A percentile compares a stretch with the other conserved stretches of the same genome.
Evolutionary conservation across 2,113 vertebrate species (phyloP).

Genomic region (Hippocampus barbouri): DNA sequence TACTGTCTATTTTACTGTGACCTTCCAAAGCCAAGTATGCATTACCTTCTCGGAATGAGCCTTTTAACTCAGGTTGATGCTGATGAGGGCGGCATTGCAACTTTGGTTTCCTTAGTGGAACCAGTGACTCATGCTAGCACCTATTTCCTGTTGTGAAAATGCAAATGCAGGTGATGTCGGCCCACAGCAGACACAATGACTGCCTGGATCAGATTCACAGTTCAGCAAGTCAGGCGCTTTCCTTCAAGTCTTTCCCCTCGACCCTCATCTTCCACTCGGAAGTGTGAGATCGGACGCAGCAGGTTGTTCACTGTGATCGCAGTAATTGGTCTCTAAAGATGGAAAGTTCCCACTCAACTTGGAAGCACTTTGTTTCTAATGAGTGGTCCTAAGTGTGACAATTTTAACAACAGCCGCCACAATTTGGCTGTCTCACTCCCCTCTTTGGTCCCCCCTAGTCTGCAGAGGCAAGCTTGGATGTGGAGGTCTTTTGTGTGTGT

Average conservation of each 20-base stretch:
- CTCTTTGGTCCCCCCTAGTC: slow-evolving; percentile 53
- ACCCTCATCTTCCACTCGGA: slow-evolving; percentile 31
- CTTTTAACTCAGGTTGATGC: too few relatives aligned
- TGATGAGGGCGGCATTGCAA: background rate
- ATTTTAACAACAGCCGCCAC: slow-evolving; percentile 26
- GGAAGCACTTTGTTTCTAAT: slow-evolving; percentile 45
- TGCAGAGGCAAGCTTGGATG: slow-evolving; percentile 49
- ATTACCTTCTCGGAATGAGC: too few relatives aligned
- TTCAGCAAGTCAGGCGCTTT: slow-evolving; percentile 34
- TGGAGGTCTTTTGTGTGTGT: background rate
- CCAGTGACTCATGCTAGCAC: slow-evolving; percentile 55
- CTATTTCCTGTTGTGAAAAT: slow-evolving; percentile 59
- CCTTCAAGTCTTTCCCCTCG: slow-evolving; percentile 32
- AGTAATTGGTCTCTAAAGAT: slow-evolving; percentile 58
- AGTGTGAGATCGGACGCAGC: slow-evolving; percentile 49
- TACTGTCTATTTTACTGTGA: too few relatives aligned
- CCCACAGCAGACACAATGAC: slow-evolving; percentile 38
- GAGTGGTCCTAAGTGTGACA: slow-evolving; percentile 15
- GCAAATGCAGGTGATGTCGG: slow-evolving; percentile 52
- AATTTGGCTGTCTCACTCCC: slow-evolving; percentile 35
- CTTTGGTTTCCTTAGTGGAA: slow-evolving; percentile 47
- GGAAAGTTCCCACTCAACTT: slow-evolving; percentile 39
- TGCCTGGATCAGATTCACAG: slow-evolving; percentile 39
- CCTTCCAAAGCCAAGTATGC: too few relatives aligned
- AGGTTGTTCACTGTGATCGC: slow-evolving; percentile 35